Percentiles rank a stretch among this genome's conserved stretches.
phyloP scores from a whole-genome alignment of 2,888 invertebrate species.

The Drosophila multiciliata region DNA sequence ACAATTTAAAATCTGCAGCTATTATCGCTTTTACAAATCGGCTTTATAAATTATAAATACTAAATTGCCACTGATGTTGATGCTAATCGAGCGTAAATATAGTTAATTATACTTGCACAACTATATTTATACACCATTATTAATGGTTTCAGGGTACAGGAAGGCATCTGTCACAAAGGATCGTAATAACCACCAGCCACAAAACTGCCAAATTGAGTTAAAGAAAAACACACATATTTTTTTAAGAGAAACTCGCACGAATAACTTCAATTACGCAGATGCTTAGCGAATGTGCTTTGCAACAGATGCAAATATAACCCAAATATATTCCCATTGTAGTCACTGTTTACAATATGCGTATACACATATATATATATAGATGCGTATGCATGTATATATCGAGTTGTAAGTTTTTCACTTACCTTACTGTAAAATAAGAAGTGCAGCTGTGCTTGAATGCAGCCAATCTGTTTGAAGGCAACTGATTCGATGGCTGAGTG shows the following conservation, averaged over 20 bases:
- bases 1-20: background rate
- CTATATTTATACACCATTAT: too few relatives aligned
- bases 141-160: background rate
- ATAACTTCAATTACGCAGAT: constrained; percentile 30
- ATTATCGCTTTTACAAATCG: background rate
- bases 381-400: background rate
- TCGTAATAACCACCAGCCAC: background rate
- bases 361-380: background rate
- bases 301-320: constrained; percentile 27
- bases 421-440: constrained; percentile 26
- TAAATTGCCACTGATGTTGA: background rate
- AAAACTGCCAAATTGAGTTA: background rate
- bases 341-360: background rate
- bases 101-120: background rate
- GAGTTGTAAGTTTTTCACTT: constrained; percentile 18
- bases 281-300: constrained; percentile 6
- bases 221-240: constrained; percentile 10
- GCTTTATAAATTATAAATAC: background rate
- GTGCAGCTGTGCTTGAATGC: constrained; percentile 50
- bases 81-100: background rate
- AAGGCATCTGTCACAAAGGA: background rate
- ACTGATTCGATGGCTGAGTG: constrained; percentile 45
- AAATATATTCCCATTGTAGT: constrained; percentile 9
- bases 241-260: constrained; percentile 28
- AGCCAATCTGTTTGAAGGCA: constrained; percentile 44